These are phyloP conservation scores for Cyprichromis sp. DNA, from an alignment of 2,113 vertebrate species.

Conservation along the genomic window DNA sequence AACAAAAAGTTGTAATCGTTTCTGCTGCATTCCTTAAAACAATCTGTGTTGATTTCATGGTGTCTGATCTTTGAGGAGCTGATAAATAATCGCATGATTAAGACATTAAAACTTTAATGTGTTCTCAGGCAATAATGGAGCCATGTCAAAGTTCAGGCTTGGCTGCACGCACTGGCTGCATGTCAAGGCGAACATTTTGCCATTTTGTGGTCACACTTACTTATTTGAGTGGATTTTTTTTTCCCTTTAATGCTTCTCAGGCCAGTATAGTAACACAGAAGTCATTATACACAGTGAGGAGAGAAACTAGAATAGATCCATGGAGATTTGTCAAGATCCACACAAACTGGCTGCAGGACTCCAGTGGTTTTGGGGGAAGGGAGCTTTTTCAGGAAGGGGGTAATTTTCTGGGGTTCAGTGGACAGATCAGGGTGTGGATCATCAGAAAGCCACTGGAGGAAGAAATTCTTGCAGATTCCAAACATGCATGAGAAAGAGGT, in stretches of 20 bases:
- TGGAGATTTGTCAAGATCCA: conserved; percentile 46
- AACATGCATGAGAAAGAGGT: conserved; percentile 35
- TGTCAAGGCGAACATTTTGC: conserved; percentile 66
- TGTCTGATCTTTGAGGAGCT: background rate
- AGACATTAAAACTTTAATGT: conserved; percentile 13
- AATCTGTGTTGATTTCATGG: background rate
- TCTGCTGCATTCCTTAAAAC: conserved; percentile 37
- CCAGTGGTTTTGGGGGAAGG: background rate
- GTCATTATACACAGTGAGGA: conserved; percentile 80
- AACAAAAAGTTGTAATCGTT: conserved; percentile 46
- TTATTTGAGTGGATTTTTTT: conserved; percentile 90
- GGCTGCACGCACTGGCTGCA: conserved; percentile 32
- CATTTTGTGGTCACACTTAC: conserved; percentile 82
- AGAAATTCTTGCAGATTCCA: background rate
- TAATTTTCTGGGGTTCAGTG: background rate
- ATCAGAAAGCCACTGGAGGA: background rate
- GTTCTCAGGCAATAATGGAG: conserved; percentile 65
- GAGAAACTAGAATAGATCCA: conserved; percentile 54
- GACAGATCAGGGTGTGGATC: background rate
- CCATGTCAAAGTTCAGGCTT: conserved; percentile 75
- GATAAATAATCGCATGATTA: background rate
- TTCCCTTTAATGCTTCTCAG: conserved; percentile 99
- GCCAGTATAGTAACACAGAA: conserved; percentile 84
- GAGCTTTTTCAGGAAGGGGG: background rate
- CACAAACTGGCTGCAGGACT: background rate